phyloP scores from a whole-genome alignment of 1,140 invertebrate genomes.

The Homalodisca vitripennis region DNA sequence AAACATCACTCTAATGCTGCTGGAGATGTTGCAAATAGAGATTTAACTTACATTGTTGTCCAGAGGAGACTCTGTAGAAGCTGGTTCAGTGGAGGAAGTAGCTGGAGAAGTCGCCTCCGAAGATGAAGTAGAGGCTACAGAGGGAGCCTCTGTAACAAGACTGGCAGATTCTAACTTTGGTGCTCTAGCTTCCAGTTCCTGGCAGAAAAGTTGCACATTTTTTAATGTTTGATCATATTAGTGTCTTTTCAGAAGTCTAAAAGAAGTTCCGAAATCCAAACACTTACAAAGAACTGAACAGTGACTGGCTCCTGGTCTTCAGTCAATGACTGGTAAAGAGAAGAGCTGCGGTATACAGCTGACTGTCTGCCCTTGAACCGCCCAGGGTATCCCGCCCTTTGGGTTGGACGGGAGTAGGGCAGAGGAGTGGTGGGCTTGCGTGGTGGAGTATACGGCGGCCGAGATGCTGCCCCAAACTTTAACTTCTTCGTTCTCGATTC shows the following conservation, averaged over 20 bases:
- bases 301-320: constrained; percentile 20
- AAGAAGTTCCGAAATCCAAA: too few species aligned
- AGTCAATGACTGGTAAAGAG: neutral
- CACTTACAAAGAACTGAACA: constrained; percentile 23
- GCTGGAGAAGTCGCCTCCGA: neutral
- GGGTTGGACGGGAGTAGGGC: neutral
- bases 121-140: neutral
- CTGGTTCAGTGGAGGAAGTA: neutral
- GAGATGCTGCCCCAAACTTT: constrained; percentile 14
- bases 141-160: neutral
- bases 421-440: neutral
- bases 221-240: too few species aligned
- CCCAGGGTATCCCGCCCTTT: neutral
- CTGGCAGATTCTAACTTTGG: constrained; percentile 19
- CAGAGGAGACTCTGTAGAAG: constrained; percentile 3
- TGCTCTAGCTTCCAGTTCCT: constrained; percentile 11
- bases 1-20: too few species aligned
- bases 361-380: neutral
- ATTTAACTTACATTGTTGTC: too few species aligned
- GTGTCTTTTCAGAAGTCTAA: too few species aligned
- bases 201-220: neutral
- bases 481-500: constrained; percentile 15
- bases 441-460: constrained; percentile 4
- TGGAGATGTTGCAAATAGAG: too few species aligned
- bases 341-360: neutral